Percentiles rank a stretch among this genome's conserved stretches.
phyloP scores from a whole-genome alignment of 2,888 invertebrate species.

The Chrysolina oricalcia region DNA sequence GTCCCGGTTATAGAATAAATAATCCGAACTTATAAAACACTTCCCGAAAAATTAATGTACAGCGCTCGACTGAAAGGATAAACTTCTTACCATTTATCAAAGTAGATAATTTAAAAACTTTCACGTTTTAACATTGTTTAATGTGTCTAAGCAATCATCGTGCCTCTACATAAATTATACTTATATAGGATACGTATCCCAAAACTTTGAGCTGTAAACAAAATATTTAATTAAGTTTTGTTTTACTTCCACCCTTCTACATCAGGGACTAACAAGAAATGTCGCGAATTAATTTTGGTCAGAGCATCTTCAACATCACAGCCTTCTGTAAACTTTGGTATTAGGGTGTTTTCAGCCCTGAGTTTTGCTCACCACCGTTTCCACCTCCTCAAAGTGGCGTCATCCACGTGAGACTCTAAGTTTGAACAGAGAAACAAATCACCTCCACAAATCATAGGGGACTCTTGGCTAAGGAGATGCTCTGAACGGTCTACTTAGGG shows the following conservation, averaged over 20 bases:
- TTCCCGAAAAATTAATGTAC: slow-evolving; percentile 28
- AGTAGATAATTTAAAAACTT: slow-evolving; percentile 46
- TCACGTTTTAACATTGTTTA: slow-evolving; percentile 41
- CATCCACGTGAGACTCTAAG: neutral
- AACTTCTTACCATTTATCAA: slow-evolving; percentile 42
- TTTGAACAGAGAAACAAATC: neutral
- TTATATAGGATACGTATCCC: slow-evolving; percentile 38
- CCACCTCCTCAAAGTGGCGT: neutral
- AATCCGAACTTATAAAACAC: slow-evolving; percentile 26
- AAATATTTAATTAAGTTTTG: slow-evolving; percentile 46
- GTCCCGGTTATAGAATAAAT: slow-evolving; percentile 31
- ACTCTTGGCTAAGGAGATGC: too few relatives aligned
- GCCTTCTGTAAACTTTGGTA: slow-evolving; percentile 4
- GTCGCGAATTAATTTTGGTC: slow-evolving; percentile 14
- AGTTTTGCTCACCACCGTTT: neutral
- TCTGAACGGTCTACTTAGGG: too few relatives aligned
- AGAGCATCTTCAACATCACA: slow-evolving; percentile 12
- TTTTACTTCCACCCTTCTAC: slow-evolving; percentile 29
- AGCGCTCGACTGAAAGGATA: neutral
- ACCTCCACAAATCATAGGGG: neutral
- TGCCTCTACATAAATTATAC: slow-evolving; percentile 48
- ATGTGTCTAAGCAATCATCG: slow-evolving; percentile 48
- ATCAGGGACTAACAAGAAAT: slow-evolving; percentile 12
- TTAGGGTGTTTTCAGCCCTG: neutral
- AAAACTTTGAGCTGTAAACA: slow-evolving; percentile 40